These are phyloP conservation scores for Dolichotis patagonum DNA, from an alignment of 2,113 vertebrate genomes.

Conservation along the genomic window DNA sequence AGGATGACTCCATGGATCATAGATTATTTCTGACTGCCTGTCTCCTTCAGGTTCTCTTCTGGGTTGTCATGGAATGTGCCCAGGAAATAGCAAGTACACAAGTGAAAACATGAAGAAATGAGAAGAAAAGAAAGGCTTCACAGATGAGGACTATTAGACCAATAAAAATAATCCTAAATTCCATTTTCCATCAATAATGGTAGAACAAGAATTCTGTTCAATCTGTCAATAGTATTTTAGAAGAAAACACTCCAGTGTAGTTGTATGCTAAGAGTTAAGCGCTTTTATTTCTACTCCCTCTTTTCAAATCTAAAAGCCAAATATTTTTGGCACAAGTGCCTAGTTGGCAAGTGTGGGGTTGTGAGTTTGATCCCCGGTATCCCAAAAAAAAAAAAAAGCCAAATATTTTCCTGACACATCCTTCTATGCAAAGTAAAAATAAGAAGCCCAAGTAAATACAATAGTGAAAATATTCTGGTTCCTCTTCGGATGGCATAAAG, in stretches of 20 bases:
- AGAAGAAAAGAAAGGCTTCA: background rate
- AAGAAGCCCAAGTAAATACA: background rate
- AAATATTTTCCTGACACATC: background rate
- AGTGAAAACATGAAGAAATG: background rate
- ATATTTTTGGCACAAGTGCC: background rate
- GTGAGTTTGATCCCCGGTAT: too few species aligned
- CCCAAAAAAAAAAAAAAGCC: too few species aligned
- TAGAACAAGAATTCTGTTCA: background rate
- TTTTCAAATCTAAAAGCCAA: background rate
- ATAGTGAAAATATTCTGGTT: background rate
- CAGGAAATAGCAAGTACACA: background rate
- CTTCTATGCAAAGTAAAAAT: slow-evolving; percentile 53
- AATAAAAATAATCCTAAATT: background rate
- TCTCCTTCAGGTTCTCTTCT: background rate
- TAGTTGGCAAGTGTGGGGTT: too few species aligned
- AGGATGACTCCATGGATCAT: background rate
- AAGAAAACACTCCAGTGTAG: background rate
- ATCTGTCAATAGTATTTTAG: background rate
- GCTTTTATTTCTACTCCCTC: background rate
- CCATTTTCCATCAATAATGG: background rate
- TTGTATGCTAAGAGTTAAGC: background rate
- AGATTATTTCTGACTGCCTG: background rate
- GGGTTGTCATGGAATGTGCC: background rate
- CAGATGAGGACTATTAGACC: background rate
- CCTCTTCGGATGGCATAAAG: background rate